Base-by-base conservation (phyloP, 2,113 vertebrate species). In the Pycnonotus jocosus region DNA sequence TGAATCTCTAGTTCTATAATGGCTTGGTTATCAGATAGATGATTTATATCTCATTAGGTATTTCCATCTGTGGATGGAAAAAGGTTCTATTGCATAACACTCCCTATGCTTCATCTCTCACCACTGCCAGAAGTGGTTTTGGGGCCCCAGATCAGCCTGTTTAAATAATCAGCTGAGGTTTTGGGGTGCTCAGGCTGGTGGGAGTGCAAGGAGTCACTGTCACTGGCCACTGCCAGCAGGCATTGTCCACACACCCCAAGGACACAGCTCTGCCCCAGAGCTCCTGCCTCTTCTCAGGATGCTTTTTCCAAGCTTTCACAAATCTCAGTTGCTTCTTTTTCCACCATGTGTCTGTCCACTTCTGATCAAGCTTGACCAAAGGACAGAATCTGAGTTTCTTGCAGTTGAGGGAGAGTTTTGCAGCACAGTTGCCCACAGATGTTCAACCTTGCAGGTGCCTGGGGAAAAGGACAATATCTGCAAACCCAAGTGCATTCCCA, bases 61-160 rank as follows among this genome's bases (percentile, higher is more conserved):
- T 92, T 96, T 90, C 88, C 57, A 86, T 74, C 51, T 81, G 91
- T 78, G 82, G 91, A 92, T 81, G 76, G 91, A 84, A 94, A 88
- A 88, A 54, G 3, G 30, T 74, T 73, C 64, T 20, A 20, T 88
- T 92, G 92, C 58, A 31, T 66, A 73, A 92, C 5, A 2, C 25
- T 74, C 35, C 21, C 53, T 88, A 42, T 58, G 76, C 28, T 66
- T 50, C 20, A 15, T 15, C 71, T 78, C 89, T 73, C 56, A 23
- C 56, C 60, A 0, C 40, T 71, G 38, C 60, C 56, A 70, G 71
- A 24, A 86, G 33, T 2, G n/a, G 35, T 88, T 77, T 66, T 38
- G 47, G 35, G 50, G 5, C 38, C 44, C 30, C 35, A 57, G 50
- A 72, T 19, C 58, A 79, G 40, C n/a, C 35, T 53, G 8, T 25